Evolutionary conservation across 1,140 invertebrate species (phyloP).

Genomic region (Phenacoccus solenopsis): DNA sequence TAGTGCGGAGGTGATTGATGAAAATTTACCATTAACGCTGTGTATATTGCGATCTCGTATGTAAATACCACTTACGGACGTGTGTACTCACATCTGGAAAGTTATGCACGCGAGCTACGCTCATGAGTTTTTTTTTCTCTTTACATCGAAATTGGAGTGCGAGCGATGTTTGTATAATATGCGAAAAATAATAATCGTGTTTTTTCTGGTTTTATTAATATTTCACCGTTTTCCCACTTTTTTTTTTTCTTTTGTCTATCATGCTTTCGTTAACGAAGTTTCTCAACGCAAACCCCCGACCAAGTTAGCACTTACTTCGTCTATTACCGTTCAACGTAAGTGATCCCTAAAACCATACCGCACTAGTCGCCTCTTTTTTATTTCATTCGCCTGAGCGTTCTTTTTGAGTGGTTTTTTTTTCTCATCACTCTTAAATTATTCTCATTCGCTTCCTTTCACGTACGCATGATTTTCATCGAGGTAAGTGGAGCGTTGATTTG

Average conservation of each 20-base stretch:
- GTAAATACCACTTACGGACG: no score
- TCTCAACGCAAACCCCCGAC: constrained; percentile 32
- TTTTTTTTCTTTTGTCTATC: constrained; percentile 6
- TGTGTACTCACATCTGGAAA: neutral
- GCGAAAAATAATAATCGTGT: no score
- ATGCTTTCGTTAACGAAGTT: constrained; percentile 24
- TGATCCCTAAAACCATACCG: neutral
- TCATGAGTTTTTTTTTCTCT: no score
- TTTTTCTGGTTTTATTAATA: no score
- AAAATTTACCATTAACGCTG: neutral
- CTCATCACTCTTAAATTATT: no score
- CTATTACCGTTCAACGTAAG: constrained; percentile 18
- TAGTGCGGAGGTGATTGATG: neutral
- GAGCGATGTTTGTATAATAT: no score
- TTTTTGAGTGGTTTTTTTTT: neutral
- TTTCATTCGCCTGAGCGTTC: neutral
- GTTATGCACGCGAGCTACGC: no score
- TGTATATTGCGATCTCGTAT: neutral
- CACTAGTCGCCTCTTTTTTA: neutral
- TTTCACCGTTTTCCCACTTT: neutral
- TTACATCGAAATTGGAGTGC: no score
- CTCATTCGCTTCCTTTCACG: no score
- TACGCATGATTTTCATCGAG: no score
- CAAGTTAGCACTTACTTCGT: constrained; percentile 28
- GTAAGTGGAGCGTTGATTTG: no score